Conservation (phyloP, 2,888 invertebrate species). For the Drosophila koepferae region DNA sequence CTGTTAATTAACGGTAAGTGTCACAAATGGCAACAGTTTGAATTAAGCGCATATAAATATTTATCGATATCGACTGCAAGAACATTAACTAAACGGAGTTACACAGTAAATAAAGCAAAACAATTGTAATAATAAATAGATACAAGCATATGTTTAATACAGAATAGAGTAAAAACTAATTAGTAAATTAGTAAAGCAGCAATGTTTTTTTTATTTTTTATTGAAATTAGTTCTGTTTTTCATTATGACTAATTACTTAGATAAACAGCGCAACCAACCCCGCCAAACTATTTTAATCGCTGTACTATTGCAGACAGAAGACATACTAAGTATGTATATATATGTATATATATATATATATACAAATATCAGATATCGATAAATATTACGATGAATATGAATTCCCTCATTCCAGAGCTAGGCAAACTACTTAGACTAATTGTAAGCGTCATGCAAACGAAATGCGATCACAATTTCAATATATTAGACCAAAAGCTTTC, state of each 20-base stretch:
- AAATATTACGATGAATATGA: neutral
- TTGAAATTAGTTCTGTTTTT: neutral
- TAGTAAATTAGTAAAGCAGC: neutral
- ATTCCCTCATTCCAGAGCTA: neutral
- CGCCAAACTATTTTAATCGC: neutral
- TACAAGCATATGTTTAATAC: too few species aligned
- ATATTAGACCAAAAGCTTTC: constrained; percentile 40
- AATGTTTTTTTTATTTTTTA: neutral
- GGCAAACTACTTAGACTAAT: constrained; percentile 43
- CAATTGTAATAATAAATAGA: neutral
- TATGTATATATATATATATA: too few species aligned
- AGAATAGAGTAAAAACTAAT: neutral
- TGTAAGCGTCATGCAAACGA: constrained; percentile 50
- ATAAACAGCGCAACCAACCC: neutral
- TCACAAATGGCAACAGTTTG: neutral
- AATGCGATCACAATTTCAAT: constrained; percentile 46
- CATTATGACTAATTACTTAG: constrained; percentile 3
- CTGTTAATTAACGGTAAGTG: constrained; percentile 19
- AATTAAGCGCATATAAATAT: constrained; percentile 11
- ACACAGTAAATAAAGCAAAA: neutral
- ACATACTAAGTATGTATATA: neutral
- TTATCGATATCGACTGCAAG: constrained; percentile 12
- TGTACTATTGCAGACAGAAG: neutral
- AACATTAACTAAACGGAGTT: neutral
- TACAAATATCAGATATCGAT: neutral